These are phyloP conservation scores for Brienomyrus longianalis DNA, from an alignment of 2,113 vertebrate genomes.

Conservation along the genomic window DNA sequence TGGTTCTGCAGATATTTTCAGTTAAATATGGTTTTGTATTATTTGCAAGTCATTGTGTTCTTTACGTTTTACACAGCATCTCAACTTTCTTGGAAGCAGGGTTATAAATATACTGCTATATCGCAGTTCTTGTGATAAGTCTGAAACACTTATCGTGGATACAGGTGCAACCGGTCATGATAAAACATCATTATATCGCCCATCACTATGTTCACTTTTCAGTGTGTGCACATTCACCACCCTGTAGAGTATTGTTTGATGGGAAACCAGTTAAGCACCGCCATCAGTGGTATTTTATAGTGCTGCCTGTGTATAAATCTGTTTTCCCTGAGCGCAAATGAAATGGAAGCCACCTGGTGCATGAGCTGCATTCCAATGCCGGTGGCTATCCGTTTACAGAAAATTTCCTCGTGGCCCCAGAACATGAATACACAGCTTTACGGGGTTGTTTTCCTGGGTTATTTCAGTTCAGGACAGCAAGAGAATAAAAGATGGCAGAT, in stretches of 20 bases:
- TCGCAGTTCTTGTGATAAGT: background rate
- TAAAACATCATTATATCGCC: background rate
- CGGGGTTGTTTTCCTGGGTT: background rate
- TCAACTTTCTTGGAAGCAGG: background rate
- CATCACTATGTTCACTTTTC: background rate
- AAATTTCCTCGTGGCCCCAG: background rate
- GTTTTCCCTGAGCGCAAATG: background rate
- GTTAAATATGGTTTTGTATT: background rate
- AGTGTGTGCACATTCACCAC: background rate
- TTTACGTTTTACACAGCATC: background rate
- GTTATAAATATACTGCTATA: background rate
- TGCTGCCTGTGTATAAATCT: background rate
- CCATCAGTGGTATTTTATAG: background rate
- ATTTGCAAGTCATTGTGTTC: background rate
- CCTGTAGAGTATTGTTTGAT: background rate
- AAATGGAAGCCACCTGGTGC: background rate
- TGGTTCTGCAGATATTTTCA: background rate
- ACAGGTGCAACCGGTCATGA: background rate
- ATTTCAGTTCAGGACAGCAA: background rate
- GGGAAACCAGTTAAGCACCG: background rate
- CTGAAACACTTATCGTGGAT: background rate
- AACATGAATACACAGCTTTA: background rate
- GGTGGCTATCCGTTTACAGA: background rate
- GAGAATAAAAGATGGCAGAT: slow-evolving; percentile 6
- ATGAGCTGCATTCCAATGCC: background rate